Base-by-base conservation (phyloP, 2,888 invertebrate species). In the Nipponacmea schrenckii region DNA sequence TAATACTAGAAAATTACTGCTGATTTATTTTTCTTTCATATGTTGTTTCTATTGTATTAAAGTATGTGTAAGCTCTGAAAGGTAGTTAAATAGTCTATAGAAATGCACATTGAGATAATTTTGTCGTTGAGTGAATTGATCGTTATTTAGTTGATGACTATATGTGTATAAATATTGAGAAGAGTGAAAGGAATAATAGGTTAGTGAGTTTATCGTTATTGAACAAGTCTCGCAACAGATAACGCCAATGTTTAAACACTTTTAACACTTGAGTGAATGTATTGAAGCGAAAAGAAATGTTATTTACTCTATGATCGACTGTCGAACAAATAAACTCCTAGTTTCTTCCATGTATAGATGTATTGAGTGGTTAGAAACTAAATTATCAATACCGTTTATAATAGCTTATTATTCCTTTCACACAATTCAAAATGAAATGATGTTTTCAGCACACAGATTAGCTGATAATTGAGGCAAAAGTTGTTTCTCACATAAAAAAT, bases 181-280 rank as follows among this genome's bases (percentile, higher is more conserved):
- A 56, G 56, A 56, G 56, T 56, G 56, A 56, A 56, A 56, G 56
- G 56, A 20, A 56, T 56, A 56, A 56, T 56, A 24, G 56, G 56
- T 56, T 56, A 56, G 56, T 56, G 56, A 56, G 56, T 56, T 56
- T 56, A 56, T 56, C 56, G 56, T 56, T 56, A 56, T 56, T 56
- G 56, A 56, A 56, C 56, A 56, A 56, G 56, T 56, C 56, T 56
- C 56, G 56, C 56, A 56, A 56, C 56, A 56, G 56, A 56, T 56
- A 56, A 56, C 56, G 56, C 20, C 56, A 56, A 56, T 56, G 24
- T 56, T 56, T 56, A 24, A 56, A 56, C 56, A 56, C 56, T 56
- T 56, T 56, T 56, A 56, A 56, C 56, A 56, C 56, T 56, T 24
- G 56, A 56, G 56, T 56, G 56, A 56, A 20, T 56, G 20, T 24